These are phyloP conservation scores for Lamellibrachia satsuma DNA, from an alignment of 2,888 invertebrate genomes.

Conservation along the genomic window DNA sequence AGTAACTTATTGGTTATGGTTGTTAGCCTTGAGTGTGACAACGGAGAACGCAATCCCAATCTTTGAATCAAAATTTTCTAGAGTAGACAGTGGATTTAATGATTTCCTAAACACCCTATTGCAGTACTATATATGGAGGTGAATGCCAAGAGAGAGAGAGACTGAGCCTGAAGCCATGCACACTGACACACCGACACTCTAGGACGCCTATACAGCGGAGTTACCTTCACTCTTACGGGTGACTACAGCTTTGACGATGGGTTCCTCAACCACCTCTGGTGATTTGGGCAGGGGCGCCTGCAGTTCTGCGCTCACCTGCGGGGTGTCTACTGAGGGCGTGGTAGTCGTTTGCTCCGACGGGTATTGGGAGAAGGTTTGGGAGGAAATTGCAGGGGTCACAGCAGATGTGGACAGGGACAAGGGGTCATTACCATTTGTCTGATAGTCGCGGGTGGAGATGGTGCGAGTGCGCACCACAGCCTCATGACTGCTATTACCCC, in stretches of 20 bases:
- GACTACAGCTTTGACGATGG: background rate
- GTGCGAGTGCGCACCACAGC: constrained; percentile 38
- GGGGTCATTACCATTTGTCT: constrained; percentile 14
- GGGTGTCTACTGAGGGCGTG: background rate
- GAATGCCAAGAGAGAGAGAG: background rate
- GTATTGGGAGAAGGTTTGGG: background rate
- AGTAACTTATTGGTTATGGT: background rate
- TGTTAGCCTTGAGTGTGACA: background rate
- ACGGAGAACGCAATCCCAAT: background rate
- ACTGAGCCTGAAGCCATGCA: background rate
- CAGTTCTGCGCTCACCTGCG: constrained; percentile 7
- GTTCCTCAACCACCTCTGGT: background rate
- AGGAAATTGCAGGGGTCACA: background rate
- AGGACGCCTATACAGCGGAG: background rate
- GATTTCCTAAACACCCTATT: background rate
- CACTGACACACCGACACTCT: background rate
- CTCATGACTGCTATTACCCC: constrained; percentile 36
- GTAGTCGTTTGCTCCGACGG: background rate
- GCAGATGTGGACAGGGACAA: background rate
- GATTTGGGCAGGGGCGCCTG: background rate
- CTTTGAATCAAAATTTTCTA: background rate
- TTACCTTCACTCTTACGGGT: background rate
- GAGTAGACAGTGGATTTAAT: background rate
- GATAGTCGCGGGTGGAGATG: background rate
- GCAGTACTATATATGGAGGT: background rate